phyloP scores from a whole-genome alignment of 2,113 vertebrate genomes.

The Python bivittatus region DNA sequence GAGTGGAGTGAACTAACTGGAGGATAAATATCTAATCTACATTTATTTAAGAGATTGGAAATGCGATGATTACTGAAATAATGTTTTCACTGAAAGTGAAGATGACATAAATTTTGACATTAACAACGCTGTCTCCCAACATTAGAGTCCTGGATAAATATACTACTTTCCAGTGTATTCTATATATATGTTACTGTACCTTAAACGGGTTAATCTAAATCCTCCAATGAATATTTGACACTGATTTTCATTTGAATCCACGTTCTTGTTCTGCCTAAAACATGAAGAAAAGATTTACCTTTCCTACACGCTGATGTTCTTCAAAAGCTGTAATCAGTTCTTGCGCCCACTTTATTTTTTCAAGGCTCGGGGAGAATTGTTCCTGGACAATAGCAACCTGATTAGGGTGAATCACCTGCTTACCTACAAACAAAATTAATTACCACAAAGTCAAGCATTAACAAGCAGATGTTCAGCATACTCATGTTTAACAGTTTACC shows the following conservation, averaged over 20 bases:
- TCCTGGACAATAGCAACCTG: slow-evolving; percentile 93
- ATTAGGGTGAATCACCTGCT: slow-evolving; percentile 97
- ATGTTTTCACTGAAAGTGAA: slow-evolving; percentile 21
- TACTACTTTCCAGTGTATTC: neutral
- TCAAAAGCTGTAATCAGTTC: slow-evolving; percentile 92
- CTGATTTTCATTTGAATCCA: slow-evolving; percentile 46
- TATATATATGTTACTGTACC: neutral
- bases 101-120: neutral
- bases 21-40: slow-evolving; percentile 34
- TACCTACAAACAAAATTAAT: slow-evolving; percentile 82
- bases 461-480: slow-evolving; percentile 74
- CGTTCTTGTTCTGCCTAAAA: slow-evolving; percentile 32
- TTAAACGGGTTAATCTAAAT: slow-evolving; percentile 16
- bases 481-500: slow-evolving; percentile 58
- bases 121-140: slow-evolving; percentile 8
- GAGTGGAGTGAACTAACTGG: neutral
- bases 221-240: neutral
- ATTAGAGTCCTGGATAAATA: neutral
- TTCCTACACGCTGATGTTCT: slow-evolving; percentile 91
- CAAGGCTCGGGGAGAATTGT: slow-evolving; percentile 90
- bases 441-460: slow-evolving; percentile 68
- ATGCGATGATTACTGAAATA: neutral
- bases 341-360: slow-evolving; percentile 89
- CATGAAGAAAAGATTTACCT: slow-evolving; percentile 80
- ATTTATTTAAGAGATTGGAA: slow-evolving; percentile 31